These are phyloP conservation scores for Montipora sp. DNA, from an alignment of 64 coral and sea anemone species.

Conservation along the genomic window DNA sequence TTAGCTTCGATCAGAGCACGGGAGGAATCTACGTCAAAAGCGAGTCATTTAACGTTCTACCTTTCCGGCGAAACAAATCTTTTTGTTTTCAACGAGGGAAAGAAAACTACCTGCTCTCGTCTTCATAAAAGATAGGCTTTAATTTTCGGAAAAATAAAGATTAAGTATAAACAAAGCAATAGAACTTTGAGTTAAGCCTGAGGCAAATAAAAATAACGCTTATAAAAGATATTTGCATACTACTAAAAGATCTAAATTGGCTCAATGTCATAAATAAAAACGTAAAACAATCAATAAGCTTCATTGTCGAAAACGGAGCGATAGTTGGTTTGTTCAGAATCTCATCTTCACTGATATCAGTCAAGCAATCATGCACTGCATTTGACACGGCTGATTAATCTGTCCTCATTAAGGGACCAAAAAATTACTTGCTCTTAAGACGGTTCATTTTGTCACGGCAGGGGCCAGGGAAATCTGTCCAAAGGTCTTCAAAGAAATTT, in stretches of 20 bases:
- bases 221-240: background rate
- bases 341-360: too few species aligned
- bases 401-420: background rate
- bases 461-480: background rate
- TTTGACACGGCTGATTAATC: background rate
- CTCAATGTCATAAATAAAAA: background rate
- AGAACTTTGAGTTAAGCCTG: background rate
- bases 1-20: background rate
- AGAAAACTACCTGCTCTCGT: background rate
- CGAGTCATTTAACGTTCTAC: background rate
- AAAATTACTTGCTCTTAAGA: background rate
- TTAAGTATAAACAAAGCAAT: background rate
- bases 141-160: background rate
- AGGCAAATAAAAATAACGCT: background rate
- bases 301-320: background rate
- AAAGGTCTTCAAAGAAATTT: background rate
- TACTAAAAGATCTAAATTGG: constrained; percentile 1
- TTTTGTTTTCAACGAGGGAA: background rate
- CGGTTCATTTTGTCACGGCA: background rate
- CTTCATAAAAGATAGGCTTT: background rate
- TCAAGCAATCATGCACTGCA: background rate
- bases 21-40: background rate
- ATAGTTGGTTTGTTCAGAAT: too few species aligned
- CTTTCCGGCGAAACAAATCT: background rate
- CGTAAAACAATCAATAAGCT: background rate